Base-by-base conservation (phyloP, 2,888 invertebrate genomes). In the Rhyacophila evoluta region DNA sequence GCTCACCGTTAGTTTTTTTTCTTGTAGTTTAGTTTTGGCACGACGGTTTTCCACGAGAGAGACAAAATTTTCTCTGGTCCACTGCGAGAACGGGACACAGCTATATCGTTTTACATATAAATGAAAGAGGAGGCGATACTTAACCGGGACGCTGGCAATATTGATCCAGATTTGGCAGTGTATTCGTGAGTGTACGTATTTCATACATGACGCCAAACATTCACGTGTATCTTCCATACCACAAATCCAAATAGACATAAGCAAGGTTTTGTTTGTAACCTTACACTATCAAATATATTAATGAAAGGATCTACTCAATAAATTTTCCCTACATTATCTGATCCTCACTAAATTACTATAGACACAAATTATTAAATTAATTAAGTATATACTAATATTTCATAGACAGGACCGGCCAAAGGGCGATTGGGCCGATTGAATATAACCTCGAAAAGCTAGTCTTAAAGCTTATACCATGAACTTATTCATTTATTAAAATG, bases 91-190 rank as follows among this genome's bases (percentile, higher is more conserved):
- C 2, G 25, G 55, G 55, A 55, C 19, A 19, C 55, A 6, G 55
- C 55, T 55, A 55, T 55, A 55, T 55, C 55, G 19, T 55, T 55
- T 25, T 55, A 55, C 55, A 55, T 55, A 55, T 19, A 55, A 55
- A 55, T 55, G 55, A 55, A 55, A 55, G 55, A 55, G 55, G 25
- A 19, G 55, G 55, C 15, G 55, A 55, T 55, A 55, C 55, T 55
- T 55, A 55, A 55, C 77, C 77, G 72, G 77, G 77, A 77, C 69
- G 77, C 68, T 67, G 73, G 77, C 77, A 77, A 77, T 77, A 77
- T 77, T 77, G 77, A 77, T 77, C 77, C 67, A 55, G 25, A 55
- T 55, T 55, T 55, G 55, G 55, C 55, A 55, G 19, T 55, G 55
- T 55, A 19, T 55, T 2, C 10, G 55, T 55, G 55, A 55, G 55